Evolutionary conservation across 2,797 vertebrate genomes (phyloP).

Genomic region (Masticophis lateralis): DNA sequence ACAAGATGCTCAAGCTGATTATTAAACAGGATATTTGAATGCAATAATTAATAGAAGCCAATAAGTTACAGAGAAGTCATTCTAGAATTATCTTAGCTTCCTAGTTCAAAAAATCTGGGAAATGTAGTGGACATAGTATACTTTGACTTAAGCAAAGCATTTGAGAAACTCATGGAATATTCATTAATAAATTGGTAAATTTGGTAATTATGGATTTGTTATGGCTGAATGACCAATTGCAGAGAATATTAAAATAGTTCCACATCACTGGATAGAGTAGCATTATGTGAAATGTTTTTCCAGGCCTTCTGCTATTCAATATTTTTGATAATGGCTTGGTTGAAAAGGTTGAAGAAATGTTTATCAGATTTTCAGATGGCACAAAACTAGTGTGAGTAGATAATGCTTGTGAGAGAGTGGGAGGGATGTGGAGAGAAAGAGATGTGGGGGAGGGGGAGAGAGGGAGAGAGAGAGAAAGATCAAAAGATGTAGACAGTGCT

Average conservation of each 20-base stretch:
- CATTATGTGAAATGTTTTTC: neutral
- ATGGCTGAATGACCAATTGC: neutral
- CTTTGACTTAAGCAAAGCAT: neutral
- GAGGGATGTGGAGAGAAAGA: no score
- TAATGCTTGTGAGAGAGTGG: neutral
- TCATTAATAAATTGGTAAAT: neutral
- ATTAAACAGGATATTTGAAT: neutral
- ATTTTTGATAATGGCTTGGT: neutral
- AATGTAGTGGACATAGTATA: neutral
- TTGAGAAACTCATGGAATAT: neutral
- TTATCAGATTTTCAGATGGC: neutral
- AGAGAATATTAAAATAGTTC: neutral
- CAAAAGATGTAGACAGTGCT: no score
- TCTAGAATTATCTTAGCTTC: neutral
- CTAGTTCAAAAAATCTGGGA: neutral
- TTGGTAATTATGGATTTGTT: neutral
- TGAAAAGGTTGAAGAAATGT: neutral
- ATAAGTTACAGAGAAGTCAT: neutral
- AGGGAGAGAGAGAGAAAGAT: no score
- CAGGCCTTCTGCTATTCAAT: neutral
- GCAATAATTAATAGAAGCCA: neutral
- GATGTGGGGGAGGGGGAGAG: no score
- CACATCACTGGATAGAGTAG: neutral
- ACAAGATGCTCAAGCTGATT: neutral
- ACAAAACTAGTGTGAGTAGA: neutral